These are phyloP conservation scores for Callipepla squamata DNA, from an alignment of 2,113 vertebrate species.

Conservation along the genomic window DNA sequence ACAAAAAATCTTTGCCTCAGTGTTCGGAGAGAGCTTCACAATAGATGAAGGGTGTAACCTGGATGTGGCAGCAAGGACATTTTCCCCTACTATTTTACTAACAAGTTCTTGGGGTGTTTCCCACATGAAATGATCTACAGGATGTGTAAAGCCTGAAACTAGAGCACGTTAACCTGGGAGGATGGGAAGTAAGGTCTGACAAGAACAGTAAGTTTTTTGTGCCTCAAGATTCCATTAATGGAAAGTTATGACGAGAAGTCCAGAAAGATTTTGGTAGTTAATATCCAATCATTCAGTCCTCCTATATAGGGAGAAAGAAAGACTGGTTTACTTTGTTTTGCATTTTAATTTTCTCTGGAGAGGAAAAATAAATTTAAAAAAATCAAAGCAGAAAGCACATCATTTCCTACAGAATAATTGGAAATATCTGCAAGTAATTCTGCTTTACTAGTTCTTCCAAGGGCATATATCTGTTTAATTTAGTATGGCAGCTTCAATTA, in stretches of 20 bases:
- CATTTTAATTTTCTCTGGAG: conserved; percentile 60
- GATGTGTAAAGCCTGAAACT: background rate
- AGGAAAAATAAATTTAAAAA: conserved; percentile 51
- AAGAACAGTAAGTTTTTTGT: background rate
- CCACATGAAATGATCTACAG: background rate
- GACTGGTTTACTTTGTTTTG: background rate
- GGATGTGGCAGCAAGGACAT: background rate
- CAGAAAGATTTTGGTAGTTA: background rate
- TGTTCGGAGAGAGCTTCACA: background rate
- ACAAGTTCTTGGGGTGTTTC: background rate
- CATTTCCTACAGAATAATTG: conserved; percentile 68
- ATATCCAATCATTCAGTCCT: conserved; percentile 1
- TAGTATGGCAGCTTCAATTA: conserved; percentile 77
- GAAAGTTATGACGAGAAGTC: background rate
- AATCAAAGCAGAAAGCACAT: conserved; percentile 59
- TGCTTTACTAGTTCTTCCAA: conserved; percentile 51
- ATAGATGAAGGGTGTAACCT: background rate
- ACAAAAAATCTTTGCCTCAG: background rate
- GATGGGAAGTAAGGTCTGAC: background rate
- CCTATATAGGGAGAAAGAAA: background rate
- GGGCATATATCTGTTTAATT: conserved; percentile 73
- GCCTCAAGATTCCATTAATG: background rate
- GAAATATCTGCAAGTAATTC: conserved; percentile 70
- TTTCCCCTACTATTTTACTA: background rate
- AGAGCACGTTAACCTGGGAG: conserved; percentile 24